Percentiles rank a stretch among this genome's conserved stretches.
Evolutionary conservation across 2,888 invertebrate genomes (phyloP).

Genomic region (Brenthis ino): DNA sequence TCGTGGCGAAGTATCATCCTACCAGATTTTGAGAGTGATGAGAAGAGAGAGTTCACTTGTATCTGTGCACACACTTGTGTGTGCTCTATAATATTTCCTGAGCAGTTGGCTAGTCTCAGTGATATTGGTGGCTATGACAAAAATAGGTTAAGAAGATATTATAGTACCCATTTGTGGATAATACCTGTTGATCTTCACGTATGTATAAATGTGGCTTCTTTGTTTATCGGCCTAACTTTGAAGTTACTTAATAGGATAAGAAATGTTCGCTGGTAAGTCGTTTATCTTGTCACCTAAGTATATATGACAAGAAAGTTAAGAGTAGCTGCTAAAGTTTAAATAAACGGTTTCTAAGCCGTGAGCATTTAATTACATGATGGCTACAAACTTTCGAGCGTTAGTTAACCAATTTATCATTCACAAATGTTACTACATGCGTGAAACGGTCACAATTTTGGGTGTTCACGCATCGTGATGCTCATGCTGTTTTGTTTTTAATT

Average conservation of each 20-base stretch:
- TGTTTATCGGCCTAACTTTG: not conserved
- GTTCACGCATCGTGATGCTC: too few relatives aligned
- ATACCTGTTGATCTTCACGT: not conserved
- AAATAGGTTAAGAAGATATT: not conserved
- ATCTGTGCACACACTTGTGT: too few relatives aligned
- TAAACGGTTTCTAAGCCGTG: slow-evolving; percentile 38
- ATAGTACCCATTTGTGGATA: not conserved
- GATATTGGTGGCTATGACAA: too few relatives aligned
- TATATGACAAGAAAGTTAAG: slow-evolving; percentile 36
- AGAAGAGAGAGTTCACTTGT: too few relatives aligned
- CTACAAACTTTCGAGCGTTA: slow-evolving; percentile 36
- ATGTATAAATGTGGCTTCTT: not conserved
- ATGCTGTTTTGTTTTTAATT: too few relatives aligned
- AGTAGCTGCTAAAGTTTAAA: slow-evolving; percentile 37
- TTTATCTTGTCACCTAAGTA: slow-evolving; percentile 27
- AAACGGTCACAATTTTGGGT: slow-evolving; percentile 26
- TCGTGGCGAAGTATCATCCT: too few relatives aligned
- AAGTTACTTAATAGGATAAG: slow-evolving; percentile 6
- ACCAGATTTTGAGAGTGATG: too few relatives aligned
- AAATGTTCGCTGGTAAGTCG: slow-evolving; percentile 3
- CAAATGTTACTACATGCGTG: slow-evolving; percentile 19
- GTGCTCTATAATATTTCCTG: too few relatives aligned
- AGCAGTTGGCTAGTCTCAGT: too few relatives aligned
- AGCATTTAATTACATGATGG: slow-evolving; percentile 38
- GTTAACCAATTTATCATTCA: slow-evolving; percentile 32